Evolutionary conservation across 2,797 vertebrate species (phyloP).

Genomic region (Clarias laeviceps): DNA sequence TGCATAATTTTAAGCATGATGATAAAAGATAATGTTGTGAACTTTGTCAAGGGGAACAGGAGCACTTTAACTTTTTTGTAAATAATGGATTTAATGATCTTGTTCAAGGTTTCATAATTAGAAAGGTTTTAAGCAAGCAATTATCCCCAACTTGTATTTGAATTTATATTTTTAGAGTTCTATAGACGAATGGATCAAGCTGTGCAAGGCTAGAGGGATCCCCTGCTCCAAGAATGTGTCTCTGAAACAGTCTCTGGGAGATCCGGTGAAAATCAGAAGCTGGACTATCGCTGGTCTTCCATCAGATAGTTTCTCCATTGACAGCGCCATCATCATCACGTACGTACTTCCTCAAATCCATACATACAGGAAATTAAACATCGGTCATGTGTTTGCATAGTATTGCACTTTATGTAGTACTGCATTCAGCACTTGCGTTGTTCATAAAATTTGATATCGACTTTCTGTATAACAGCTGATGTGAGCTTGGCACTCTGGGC

Average conservation of each 20-base stretch:
- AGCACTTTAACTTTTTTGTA: slow-evolving; percentile 39
- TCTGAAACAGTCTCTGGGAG: slow-evolving; percentile 82
- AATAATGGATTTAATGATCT: too few species aligned
- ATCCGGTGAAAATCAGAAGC: slow-evolving; percentile 82
- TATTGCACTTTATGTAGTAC: not conserved
- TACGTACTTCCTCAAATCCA: slow-evolving; percentile 67
- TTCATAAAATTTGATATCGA: not conserved
- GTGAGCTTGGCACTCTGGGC: not conserved
- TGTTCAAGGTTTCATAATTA: not conserved
- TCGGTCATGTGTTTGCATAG: too few species aligned
- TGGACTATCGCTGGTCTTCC: slow-evolving; percentile 91
- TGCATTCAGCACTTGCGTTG: not conserved
- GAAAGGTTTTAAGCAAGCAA: not conserved
- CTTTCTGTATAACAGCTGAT: not conserved
- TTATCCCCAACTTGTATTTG: not conserved
- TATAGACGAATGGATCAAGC: slow-evolving; percentile 79
- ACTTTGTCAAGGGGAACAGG: slow-evolving; percentile 18
- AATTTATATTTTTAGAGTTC: slow-evolving; percentile 71
- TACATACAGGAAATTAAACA: not conserved
- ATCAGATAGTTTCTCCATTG: slow-evolving; percentile 88
- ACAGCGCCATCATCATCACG: slow-evolving; percentile 90
- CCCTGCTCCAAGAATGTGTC: slow-evolving; percentile 85
- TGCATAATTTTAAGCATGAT: not conserved
- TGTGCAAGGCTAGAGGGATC: slow-evolving; percentile 79
- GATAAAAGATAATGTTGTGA: slow-evolving; percentile 39